Conservation (phyloP, 2,113 vertebrate species). For the Jaculus jaculus region DNA sequence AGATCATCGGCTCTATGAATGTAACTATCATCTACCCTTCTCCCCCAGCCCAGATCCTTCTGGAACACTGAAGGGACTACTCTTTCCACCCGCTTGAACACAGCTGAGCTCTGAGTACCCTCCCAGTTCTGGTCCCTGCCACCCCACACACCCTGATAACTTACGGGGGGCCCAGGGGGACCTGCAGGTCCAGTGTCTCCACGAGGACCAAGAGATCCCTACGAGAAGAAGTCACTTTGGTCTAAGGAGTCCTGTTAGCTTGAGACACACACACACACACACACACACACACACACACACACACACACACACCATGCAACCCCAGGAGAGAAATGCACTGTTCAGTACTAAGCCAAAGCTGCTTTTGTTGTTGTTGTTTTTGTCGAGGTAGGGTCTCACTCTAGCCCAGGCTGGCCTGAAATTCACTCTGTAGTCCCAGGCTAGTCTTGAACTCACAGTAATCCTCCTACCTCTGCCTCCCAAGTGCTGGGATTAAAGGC, state of each 20-base stretch:
- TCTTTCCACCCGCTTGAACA: background rate
- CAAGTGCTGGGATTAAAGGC: too few species aligned
- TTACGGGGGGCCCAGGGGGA: slow-evolving; percentile 88
- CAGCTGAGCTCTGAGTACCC: background rate
- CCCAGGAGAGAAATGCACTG: background rate
- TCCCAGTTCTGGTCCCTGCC: background rate
- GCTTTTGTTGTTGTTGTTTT: too few species aligned
- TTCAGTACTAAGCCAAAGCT: background rate
- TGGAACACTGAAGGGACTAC: background rate
- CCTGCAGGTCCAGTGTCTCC: slow-evolving; percentile 89
- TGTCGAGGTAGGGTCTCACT: too few species aligned
- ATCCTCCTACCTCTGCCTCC: too few species aligned
- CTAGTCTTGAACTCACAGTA: too few species aligned
- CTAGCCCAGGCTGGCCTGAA: too few species aligned
- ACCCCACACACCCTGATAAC: slow-evolving; percentile 60
- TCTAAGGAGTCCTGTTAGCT: background rate
- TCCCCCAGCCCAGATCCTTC: too few species aligned
- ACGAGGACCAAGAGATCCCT: slow-evolving; percentile 87
- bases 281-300: background rate
- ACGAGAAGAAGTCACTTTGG: background rate
- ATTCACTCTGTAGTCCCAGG: too few species aligned
- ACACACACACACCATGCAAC: background rate
- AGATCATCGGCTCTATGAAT: background rate
- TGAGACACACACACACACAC: too few species aligned
- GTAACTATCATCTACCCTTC: fast-evolving